Base-by-base conservation (phyloP, 2,113 vertebrate species). In the Xenopus borealis region DNA sequence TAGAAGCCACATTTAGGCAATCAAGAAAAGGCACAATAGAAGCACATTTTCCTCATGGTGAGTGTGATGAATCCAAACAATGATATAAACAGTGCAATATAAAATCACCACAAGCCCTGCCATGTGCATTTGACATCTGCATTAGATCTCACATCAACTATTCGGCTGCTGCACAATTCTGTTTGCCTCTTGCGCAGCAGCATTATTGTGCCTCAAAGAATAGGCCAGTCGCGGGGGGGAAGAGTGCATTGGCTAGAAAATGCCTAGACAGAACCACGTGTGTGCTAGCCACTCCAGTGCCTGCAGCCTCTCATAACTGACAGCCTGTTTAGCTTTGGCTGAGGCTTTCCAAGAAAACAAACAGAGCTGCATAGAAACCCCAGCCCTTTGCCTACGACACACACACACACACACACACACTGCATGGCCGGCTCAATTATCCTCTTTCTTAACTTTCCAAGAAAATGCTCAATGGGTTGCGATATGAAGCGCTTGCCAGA, bases 281-380 rank as follows among this genome's bases (percentile, higher is more conserved):
- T 75, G 27, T 52, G 44, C 63, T 57, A 71, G 57, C 40, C 33
- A 46, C 57, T 46, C n/a, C 55, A 17, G 58, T 19, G 47, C 20
- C 73, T 69, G 73, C 59, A 69, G 66, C 67, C 62, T 76, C 66
- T 76, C 73, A 69, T 58, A 69, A 76, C 45, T 63, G 73, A 76
- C 66, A 72, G 23, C 33, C 13, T 76, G 66, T 76, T 63, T 76
- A 30, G 73, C 45, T 69, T 75, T 66, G 11, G 46, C 20, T 66
- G 33, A 23, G 58, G 72, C 59, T 69, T 76, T 76, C 73, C 73
- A 69, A 76, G 73, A 76, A 76, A 69, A 27, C 50, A 46, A 76
- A 76, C 73, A 76, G 66, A 55, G 73, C 44, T 13, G 66, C 17
- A 75, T 66, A 74, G 45, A 68, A 61, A 61, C 55, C 33, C 45